Base-by-base conservation (phyloP, 2,113 vertebrate species). In the Campylorhamphus procurvoides region DNA sequence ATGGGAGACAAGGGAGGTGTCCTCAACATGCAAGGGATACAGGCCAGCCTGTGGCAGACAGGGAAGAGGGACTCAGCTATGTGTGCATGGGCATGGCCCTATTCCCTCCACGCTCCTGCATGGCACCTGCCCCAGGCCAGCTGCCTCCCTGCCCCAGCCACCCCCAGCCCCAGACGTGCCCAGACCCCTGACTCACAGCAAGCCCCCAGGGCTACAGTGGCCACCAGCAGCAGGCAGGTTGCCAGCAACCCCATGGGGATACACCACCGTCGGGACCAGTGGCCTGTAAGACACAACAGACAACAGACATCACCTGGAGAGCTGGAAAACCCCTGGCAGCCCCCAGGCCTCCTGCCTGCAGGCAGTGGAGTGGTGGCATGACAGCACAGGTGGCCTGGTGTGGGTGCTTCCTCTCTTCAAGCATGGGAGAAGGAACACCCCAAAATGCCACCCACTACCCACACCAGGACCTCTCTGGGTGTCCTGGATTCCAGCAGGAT, bases 401-500 rank as follows among this genome's bases (percentile, higher is more conserved):
- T 58, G 46, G 24, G 25, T 0, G 0, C 39, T 42, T 91, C 49
- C 14, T 63, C 46, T 67, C 33, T 39, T 47, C 58, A 39, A 71
- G 27, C 5, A 58, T 7, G 4, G 24, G 12, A 89, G 25, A 0
- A 0, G 29, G 27, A 88, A 5, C 17, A 79, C 35, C 7, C 29
- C 11, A 1, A 85, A 92, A 59, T 29, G 55, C 19, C 56, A 71
- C 29, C 42, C 55, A 27, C 27, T 4, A 19, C 46, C 69, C 10
- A 3, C 0, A 1, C 10, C 80, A 33, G 18, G 15, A 39, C 10
- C 15, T 68, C 9, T 3, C 18, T 1, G 0, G 6, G 3, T 71
- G 46, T 8, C 5, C 46, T 37, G 62, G 28, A 47, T 52, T 74
- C 40, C 87, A 62, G 18, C 10, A 2, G 22, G 31, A 17, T 62